phyloP scores from a whole-genome alignment of 35 echinoderm and acorn worm species.

The Heliocidaris erythrogramma region DNA sequence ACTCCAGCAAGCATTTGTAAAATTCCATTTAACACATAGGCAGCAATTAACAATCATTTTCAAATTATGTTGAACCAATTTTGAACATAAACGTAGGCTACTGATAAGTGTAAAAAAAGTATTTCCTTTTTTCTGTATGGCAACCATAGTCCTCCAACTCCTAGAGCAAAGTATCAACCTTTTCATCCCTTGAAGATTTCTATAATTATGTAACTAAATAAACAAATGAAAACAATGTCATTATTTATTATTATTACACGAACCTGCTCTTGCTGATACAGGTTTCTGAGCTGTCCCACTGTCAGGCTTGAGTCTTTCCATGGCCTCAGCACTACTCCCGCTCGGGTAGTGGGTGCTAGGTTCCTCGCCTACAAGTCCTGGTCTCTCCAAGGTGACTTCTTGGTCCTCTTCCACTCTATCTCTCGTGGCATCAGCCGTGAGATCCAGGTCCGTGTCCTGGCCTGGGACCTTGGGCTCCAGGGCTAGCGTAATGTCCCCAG shows the following conservation, averaged over 20 bases:
- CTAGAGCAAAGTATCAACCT: too few species aligned
- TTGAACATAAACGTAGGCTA: too few species aligned
- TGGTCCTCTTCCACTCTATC: constrained; percentile 29
- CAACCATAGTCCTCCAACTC: too few species aligned
- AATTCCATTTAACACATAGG: too few species aligned
- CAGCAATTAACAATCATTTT: too few species aligned
- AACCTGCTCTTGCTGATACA: constrained; percentile 39
- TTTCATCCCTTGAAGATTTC: too few species aligned
- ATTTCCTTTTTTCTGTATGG: too few species aligned
- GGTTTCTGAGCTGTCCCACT: not conserved
- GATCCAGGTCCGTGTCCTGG: constrained; percentile 73
- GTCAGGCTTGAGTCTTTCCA: not conserved
- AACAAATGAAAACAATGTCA: too few species aligned
- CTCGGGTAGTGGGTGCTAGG: not conserved
- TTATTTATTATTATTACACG: not conserved
- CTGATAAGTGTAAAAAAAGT: too few species aligned
- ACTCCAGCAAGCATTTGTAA: too few species aligned
- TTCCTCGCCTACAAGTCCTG: not conserved
- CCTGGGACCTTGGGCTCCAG: constrained; percentile 72
- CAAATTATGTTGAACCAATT: too few species aligned
- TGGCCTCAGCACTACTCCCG: not conserved
- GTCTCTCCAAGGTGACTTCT: constrained; percentile 21
- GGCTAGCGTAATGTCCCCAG: constrained; percentile 86
- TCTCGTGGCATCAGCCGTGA: constrained; percentile 62
- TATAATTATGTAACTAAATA: too few species aligned